A percentile compares a stretch with the other conserved stretches of the same genome.
Conservation (phyloP, 2,888 invertebrate genomes). For the Drosophila barbarae region DNA sequence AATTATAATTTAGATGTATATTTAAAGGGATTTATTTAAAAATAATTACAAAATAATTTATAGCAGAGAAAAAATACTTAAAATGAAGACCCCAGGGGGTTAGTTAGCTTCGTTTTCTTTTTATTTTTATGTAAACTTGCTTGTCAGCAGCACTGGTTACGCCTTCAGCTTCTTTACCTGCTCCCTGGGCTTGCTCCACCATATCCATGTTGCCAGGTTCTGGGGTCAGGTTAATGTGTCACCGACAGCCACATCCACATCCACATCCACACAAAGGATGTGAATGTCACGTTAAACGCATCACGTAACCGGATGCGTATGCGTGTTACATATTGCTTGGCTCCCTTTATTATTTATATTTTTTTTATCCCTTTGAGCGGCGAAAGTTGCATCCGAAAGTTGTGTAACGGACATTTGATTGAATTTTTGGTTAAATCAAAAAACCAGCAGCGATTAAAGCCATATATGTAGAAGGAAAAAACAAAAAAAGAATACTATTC, state of each 20-base stretch:
- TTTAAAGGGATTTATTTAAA: background rate
- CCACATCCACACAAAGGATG: constrained; percentile 23
- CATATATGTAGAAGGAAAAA: background rate
- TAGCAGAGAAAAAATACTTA: no score
- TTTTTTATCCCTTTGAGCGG: constrained; percentile 13
- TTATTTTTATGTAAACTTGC: background rate
- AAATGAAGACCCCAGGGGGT: no score
- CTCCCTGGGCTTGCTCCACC: no score
- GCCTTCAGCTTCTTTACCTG: no score
- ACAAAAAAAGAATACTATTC: constrained; percentile 5
- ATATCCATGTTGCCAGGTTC: constrained; percentile 2
- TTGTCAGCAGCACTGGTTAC: background rate
- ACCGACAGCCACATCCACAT: constrained; percentile 13
- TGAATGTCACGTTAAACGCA: constrained; percentile 38
- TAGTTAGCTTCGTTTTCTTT: no score
- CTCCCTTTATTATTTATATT: constrained; percentile 17
- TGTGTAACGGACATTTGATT: constrained; percentile 30
- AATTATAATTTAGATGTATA: background rate
- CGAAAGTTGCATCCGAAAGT: constrained; percentile 20
- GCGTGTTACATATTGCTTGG: constrained; percentile 43
- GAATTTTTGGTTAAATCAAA: constrained; percentile 17
- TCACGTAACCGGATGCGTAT: constrained; percentile 41
- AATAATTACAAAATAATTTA: background rate
- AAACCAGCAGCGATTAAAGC: constrained; percentile 9
- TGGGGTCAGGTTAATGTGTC: constrained; percentile 54